Base-by-base conservation (phyloP, 2,888 invertebrate species). In the Leucophenga montana region DNA sequence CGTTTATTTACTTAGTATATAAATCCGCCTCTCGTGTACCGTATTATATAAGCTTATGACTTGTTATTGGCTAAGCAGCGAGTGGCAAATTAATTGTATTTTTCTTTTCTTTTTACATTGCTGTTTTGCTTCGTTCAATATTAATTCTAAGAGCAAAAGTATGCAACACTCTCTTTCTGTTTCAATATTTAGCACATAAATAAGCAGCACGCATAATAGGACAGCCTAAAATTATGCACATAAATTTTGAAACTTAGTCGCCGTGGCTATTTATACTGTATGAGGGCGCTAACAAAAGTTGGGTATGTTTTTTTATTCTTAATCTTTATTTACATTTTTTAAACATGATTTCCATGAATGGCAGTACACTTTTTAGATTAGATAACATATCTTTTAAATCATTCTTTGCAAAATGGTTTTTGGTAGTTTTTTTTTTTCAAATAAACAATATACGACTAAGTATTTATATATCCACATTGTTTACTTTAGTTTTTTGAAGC, bases 111-210 rank as follows among this genome's bases (percentile, higher is more conserved):
- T 33, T 18, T 20, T n/a, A 4, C 14, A 9, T 46, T 22, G 2
- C 11, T 64, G 1, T 14, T 31, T 64, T 27, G 11, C 3, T 9
- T n/a, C 3, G 11, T 50, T 33, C 1, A 16, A 61, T 16, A 22
- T 4, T 22, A 64, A 6, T 64, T 20, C 8, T 5, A 39, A 39
- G 8, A 5, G 8, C 4, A 39, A n/a, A 53, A 20, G 62, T 62
- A 31, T 39, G 62, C 53, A 39, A 54, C 22, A 50, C 54, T 61
- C 31, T 68, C 33, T 73, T 39, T 11, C 8, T 39, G 9, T 8
- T 8, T 8, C 9, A 8, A 76, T 72, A 70, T 64, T 64, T 71
- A 74, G 77, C 74, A 62, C 78, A 84, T 82, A 84, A 83, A 84
- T 83, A 83, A 76, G 53, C 71, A 18, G 31, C n/a, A 53, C 74